These are phyloP conservation scores for Heteromyza rotundicornis DNA, from an alignment of 2,888 invertebrate species.

Conservation along the genomic window DNA sequence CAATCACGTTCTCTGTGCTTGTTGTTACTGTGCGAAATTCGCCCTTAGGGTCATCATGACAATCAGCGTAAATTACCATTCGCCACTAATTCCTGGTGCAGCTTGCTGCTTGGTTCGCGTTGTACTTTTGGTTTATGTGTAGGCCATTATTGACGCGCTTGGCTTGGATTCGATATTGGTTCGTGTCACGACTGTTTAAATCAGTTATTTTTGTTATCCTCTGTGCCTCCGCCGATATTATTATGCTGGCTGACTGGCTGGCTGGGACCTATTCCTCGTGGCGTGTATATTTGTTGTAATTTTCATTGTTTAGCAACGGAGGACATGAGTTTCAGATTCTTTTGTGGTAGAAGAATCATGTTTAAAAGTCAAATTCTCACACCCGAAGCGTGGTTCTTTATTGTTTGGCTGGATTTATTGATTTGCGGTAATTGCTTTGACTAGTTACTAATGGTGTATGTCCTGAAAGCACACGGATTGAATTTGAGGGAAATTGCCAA, in stretches of 20 bases:
- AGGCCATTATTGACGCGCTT: not conserved
- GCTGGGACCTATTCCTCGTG: not conserved
- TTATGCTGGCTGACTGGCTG: no score
- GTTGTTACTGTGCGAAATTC: not conserved
- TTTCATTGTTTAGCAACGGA: not conserved
- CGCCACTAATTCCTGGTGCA: conserved; percentile 22
- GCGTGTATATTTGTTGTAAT: not conserved
- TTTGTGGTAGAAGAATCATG: not conserved
- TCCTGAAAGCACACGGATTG: no score
- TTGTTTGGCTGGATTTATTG: not conserved
- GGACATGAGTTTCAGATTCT: not conserved
- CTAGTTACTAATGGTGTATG: not conserved
- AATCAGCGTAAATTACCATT: conserved; percentile 34
- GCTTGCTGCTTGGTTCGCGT: not conserved
- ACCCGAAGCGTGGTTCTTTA: conserved; percentile 1
- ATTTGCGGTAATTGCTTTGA: not conserved
- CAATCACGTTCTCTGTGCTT: not conserved
- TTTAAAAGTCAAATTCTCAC: conserved; percentile 5
- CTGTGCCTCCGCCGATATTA: not conserved
- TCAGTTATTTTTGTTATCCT: conserved; percentile 15
- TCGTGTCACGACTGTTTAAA: conserved; percentile 47
- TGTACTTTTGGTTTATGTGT: not conserved
- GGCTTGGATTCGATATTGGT: conserved; percentile 5
- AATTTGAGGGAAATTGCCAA: no score
- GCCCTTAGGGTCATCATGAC: conserved; percentile 32